These are phyloP conservation scores for Phymastichus coffea DNA, from an alignment of 1,140 invertebrate genomes.

Conservation along the genomic window DNA sequence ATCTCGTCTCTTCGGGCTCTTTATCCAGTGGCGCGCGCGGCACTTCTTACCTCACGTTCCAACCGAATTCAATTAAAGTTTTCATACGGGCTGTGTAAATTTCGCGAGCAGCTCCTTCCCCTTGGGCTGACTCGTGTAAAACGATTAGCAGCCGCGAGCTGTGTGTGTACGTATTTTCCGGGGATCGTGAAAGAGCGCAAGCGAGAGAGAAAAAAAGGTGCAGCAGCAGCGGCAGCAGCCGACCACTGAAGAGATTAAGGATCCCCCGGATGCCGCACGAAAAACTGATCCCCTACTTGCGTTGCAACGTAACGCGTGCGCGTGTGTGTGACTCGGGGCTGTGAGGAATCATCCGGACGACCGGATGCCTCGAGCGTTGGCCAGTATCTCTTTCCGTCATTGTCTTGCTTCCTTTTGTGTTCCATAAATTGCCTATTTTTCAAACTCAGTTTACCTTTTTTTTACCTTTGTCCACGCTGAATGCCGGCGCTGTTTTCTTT, in stretches of 20 bases:
- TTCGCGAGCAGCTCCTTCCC: slow-evolving; percentile 42
- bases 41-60: no score
- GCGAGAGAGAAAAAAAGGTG: background rate
- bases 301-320: no score
- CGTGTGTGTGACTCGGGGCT: background rate
- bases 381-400: background rate
- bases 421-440: slow-evolving; percentile 21
- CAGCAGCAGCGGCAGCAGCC: background rate
- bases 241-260: slow-evolving; percentile 24
- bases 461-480: background rate
- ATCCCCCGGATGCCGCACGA: slow-evolving; percentile 21
- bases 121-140: slow-evolving; percentile 39
- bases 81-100: slow-evolving; percentile 59
- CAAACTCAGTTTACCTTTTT: slow-evolving; percentile 2
- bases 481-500: slow-evolving; percentile 6
- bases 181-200: no score
- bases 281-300: no score
- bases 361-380: slow-evolving; percentile 12
- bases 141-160: slow-evolving; percentile 50
- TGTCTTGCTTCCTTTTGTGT: slow-evolving; percentile 5
- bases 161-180: slow-evolving; percentile 21
- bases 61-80: slow-evolving; percentile 60
- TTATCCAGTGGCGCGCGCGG: no score
- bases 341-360: no score
- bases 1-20: slow-evolving; percentile 37